Percentiles rank a stretch among this genome's conserved stretches.
Evolutionary conservation across 2,888 invertebrate species (phyloP).

Genomic region (Pemphredon lugubris): DNA sequence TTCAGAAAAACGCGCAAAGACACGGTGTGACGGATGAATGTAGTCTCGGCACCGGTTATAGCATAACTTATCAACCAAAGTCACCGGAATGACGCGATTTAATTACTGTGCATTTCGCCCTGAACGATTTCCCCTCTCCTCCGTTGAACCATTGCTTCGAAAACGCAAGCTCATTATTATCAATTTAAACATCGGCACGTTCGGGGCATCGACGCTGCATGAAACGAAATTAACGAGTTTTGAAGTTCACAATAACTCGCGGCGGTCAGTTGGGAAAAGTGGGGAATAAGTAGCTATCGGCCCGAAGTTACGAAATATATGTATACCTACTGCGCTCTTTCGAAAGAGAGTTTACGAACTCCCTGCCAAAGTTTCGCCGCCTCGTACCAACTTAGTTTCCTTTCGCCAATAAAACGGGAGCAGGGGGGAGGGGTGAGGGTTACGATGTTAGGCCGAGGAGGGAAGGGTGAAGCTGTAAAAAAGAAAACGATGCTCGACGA

Average conservation of each 20-base stretch:
- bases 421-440: not conserved
- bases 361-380: not conserved
- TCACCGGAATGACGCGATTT: too few species aligned
- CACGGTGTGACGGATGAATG: too few species aligned
- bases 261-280: not conserved
- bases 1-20: too few species aligned
- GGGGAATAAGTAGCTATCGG: not conserved
- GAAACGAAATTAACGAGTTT: conserved; percentile 9
- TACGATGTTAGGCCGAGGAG: too few species aligned
- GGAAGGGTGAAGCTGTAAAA: too few species aligned
- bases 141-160: too few species aligned
- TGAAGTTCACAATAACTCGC: not conserved
- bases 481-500: not conserved
- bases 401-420: conserved; percentile 1
- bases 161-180: not conserved
- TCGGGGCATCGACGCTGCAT: not conserved
- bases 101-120: too few species aligned
- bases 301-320: not conserved
- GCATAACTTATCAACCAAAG: too few species aligned
- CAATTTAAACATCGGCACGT: not conserved
- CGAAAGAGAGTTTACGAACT: not conserved
- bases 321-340: not conserved
- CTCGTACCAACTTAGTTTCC: not conserved
- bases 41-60: too few species aligned
- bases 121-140: too few species aligned